Conservation (phyloP, 2,797 vertebrate species). For the Sebastiscus tertius region DNA sequence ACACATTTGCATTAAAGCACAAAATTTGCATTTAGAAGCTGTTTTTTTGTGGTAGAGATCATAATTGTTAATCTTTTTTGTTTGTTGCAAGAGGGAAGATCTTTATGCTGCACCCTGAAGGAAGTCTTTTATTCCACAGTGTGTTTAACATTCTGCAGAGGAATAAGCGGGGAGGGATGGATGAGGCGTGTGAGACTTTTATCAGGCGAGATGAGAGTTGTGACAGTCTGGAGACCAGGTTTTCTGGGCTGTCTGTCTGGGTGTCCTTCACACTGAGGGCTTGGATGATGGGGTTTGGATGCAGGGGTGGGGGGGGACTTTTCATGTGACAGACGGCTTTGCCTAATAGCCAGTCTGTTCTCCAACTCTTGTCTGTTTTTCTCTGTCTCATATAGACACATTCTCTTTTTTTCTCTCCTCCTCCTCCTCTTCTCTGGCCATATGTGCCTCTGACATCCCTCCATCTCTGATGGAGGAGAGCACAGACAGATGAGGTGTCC, state of each 20-base stretch:
- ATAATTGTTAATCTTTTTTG: constrained; percentile 15
- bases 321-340: constrained; percentile 75
- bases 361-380: constrained; percentile 37
- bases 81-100: constrained; percentile 30
- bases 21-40: constrained; percentile 17
- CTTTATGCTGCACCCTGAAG: neutral
- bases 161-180: neutral
- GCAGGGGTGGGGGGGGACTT: constrained; percentile 31
- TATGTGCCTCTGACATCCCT: constrained; percentile 47
- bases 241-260: constrained; percentile 63
- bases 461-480: constrained; percentile 22
- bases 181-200: constrained; percentile 52
- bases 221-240: constrained; percentile 66
- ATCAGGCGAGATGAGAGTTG: constrained; percentile 59
- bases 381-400: constrained; percentile 17
- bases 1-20: neutral
- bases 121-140: constrained; percentile 34
- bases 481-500: constrained; percentile 11
- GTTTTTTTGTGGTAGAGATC: neutral
- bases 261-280: constrained; percentile 73
- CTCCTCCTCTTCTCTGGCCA: constrained; percentile 30
- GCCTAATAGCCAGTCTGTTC: constrained; percentile 77
- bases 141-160: constrained; percentile 54
- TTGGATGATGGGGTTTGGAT: constrained; percentile 63
- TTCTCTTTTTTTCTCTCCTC: neutral